Percentiles rank a stretch among this genome's conserved stretches.
Evolutionary conservation across 2,797 vertebrate genomes (phyloP).

Genomic region (Mus caroli): DNA sequence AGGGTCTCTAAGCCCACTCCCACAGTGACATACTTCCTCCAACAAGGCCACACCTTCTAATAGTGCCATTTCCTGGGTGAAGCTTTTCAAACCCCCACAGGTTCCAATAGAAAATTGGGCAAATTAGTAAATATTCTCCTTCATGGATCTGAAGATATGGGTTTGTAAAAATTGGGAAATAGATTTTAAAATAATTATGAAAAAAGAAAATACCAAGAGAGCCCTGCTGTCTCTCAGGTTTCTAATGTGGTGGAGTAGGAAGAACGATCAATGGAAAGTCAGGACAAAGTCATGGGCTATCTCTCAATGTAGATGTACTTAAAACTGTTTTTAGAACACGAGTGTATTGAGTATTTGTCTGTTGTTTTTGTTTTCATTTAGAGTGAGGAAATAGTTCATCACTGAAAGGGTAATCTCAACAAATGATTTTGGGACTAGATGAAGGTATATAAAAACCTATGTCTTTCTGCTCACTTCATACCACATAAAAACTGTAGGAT

Average conservation of each 20-base stretch:
- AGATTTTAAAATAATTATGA: not conserved
- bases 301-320: not conserved
- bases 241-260: not conserved
- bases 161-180: not conserved
- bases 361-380: not conserved
- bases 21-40: too few species aligned
- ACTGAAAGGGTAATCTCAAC: not conserved
- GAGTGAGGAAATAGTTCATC: not conserved
- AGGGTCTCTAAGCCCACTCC: too few species aligned
- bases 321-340: not conserved
- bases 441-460: not conserved
- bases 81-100: too few species aligned
- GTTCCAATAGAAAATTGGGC: not conserved
- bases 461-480: not conserved
- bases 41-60: too few species aligned
- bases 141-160: not conserved
- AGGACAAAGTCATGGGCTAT: not conserved
- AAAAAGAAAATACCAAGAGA: not conserved
- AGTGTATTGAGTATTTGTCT: not conserved
- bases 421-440: not conserved
- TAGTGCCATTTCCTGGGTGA: too few species aligned
- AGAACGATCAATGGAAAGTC: not conserved
- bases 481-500: not conserved
- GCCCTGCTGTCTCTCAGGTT: too few species aligned
- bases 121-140: not conserved